Evolutionary conservation across 2,797 vertebrate genomes (phyloP).

Genomic region (Phataginus tricuspis): DNA sequence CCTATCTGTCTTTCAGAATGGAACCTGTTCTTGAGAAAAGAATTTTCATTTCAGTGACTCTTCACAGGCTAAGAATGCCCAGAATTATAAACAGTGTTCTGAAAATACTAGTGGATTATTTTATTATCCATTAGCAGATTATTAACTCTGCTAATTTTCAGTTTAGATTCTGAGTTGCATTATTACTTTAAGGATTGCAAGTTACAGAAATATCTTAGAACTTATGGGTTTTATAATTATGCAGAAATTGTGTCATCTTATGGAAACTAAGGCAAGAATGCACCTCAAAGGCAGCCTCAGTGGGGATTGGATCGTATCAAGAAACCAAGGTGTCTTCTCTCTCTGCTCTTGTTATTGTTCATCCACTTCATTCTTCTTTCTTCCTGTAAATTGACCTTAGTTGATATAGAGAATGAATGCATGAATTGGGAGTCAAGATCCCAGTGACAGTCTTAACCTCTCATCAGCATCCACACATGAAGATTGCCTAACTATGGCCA

Average conservation of each 20-base stretch:
- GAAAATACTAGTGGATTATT: background rate
- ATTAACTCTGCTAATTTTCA: background rate
- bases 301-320: background rate
- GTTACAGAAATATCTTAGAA: background rate
- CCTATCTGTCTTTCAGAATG: conserved; percentile 21
- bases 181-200: background rate
- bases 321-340: background rate
- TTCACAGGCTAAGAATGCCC: background rate
- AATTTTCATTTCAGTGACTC: background rate
- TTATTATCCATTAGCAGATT: background rate
- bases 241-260: background rate
- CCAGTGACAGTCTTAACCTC: background rate
- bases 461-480: background rate
- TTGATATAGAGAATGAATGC: background rate
- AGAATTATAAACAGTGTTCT: background rate
- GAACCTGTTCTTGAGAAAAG: background rate
- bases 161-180: background rate
- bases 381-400: background rate
- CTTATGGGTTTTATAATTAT: background rate
- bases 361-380: background rate
- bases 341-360: background rate
- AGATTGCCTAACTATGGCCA: background rate
- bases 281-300: background rate
- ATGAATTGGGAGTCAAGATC: background rate
- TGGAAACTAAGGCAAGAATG: background rate